Evolutionary conservation across 2,888 invertebrate genomes (phyloP), one percentile per base, ranked within the genome.

Genomic region (Acleris sparsana): DNA sequence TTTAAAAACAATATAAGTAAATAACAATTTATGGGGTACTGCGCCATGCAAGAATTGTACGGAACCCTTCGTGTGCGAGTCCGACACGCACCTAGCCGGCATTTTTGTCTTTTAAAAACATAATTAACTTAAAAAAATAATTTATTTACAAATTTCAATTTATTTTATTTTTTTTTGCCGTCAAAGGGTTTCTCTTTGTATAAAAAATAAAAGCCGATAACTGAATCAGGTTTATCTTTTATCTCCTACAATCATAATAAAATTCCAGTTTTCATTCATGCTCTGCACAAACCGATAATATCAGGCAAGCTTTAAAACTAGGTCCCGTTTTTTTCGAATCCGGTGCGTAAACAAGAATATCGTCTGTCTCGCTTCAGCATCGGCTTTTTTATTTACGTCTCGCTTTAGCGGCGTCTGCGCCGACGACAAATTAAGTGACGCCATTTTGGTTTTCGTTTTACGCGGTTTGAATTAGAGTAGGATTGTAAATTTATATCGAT

Each of bases 291-390:
- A 51, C 13, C 59, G 51, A 62, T 18, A 53, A 39, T 58, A 55
- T 55, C 39, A 39, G 39, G 60, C 64, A 57, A 66, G 62, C 60
- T 51, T 63, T 62, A 64, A 71, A 72, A 68, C 69, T 72, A 68
- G 70, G 65, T 58, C 63, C 71, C 72, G 66, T 74, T 80, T 84
- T 77, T 83, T 85, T 82, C 71, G 72, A 77, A 83, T 85, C 84
- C 86, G 84, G 84, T 84, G 84, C 76, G 80, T 69, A 79, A 86
- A 77, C 67, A 73, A 72, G 78, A 75, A 63, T 63, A 63, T 60
- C 43, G 16, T 18, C 60, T 7, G 5, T 61, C 75, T 73, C 71
- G 16, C 44, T 79, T 68, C n/a, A 53, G 51, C 74, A 9, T 39
- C 60, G 48, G 59, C 53, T 72, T 25, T 49, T 25, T 5, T 33